Conservation (phyloP, 2,113 vertebrate genomes). For the Neogobius melanostomus region DNA sequence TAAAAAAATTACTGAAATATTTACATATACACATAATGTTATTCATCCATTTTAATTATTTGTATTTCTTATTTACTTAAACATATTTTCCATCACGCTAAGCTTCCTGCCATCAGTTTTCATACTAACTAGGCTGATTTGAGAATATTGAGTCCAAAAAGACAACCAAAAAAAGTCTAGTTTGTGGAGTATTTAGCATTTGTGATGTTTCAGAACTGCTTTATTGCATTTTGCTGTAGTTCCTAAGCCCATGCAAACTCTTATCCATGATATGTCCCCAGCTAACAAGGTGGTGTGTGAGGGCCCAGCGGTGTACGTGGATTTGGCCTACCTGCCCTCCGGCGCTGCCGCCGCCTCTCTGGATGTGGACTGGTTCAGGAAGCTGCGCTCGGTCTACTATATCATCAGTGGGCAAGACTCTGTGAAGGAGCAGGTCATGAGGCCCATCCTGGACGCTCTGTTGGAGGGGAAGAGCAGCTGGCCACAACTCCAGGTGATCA, state of each 20-base stretch:
- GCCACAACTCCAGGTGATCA: constrained; percentile 81
- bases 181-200: too few relatives aligned
- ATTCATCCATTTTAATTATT: too few relatives aligned
- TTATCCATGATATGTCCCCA: background rate
- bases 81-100: too few relatives aligned
- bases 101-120: too few relatives aligned
- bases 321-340: constrained; percentile 90
- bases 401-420: constrained; percentile 89
- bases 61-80: too few relatives aligned
- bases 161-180: too few relatives aligned
- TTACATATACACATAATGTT: too few relatives aligned
- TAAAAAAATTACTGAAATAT: too few relatives aligned
- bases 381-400: constrained; percentile 85
- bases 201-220: too few relatives aligned
- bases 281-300: constrained; percentile 37
- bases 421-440: constrained; percentile 79
- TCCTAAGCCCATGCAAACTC: background rate
- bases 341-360: constrained; percentile 76
- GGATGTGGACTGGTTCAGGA: constrained; percentile 83
- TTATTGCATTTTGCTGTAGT: background rate
- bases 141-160: too few relatives aligned
- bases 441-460: constrained; percentile 83
- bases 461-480: constrained; percentile 84
- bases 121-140: too few relatives aligned
- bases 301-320: constrained; percentile 77